Conservation (phyloP, 2,888 invertebrate genomes). For the Tetranychus piercei region DNA sequence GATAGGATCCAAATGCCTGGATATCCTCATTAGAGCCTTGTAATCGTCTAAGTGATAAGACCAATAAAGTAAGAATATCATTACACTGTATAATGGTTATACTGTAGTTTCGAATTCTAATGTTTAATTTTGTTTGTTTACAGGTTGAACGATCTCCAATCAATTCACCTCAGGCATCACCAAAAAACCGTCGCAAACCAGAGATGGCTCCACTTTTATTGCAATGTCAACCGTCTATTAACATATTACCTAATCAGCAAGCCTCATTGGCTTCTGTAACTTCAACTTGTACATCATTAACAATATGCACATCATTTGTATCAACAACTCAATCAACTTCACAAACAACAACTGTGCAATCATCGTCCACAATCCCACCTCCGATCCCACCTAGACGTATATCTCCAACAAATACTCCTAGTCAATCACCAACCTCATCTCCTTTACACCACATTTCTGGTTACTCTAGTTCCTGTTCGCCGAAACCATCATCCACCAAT, state of each 20-base stretch:
- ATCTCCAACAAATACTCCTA: conserved; percentile 33
- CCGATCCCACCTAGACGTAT: conserved; percentile 44
- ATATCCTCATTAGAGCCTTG: conserved; percentile 21
- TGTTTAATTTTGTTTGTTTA: background rate
- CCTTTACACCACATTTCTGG: background rate
- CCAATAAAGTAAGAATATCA: background rate
- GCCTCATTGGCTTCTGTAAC: too few relatives aligned
- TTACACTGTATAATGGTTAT: background rate
- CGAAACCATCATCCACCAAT: too few relatives aligned
- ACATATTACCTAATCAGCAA: too few relatives aligned
- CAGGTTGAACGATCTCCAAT: background rate
- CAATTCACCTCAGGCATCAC: background rate
- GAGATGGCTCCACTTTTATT: background rate
- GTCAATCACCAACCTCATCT: conserved; percentile 28
- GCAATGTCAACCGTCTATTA: too few relatives aligned
- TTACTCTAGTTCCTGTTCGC: too few relatives aligned
- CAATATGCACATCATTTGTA: background rate
- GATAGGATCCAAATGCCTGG: conserved; percentile 25
- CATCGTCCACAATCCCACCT: conserved; percentile 42
- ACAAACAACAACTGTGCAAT: background rate
- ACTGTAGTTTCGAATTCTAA: background rate
- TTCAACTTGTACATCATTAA: too few relatives aligned
- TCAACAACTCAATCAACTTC: background rate
- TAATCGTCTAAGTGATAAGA: background rate
- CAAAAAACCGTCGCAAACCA: background rate